Conservation (phyloP, 2,888 invertebrate genomes). For the Nebria brevicollis region DNA sequence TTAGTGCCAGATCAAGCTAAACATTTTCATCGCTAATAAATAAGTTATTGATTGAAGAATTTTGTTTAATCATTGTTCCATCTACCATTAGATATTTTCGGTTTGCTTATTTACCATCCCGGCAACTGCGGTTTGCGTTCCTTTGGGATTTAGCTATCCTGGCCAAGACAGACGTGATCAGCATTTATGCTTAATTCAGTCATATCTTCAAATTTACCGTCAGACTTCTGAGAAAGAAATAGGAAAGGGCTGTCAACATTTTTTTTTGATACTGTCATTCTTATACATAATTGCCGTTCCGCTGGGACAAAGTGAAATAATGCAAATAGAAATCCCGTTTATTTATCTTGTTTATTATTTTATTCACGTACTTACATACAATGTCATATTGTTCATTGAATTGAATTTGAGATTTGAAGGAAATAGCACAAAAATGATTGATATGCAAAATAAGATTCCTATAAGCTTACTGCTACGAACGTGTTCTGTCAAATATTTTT, state of each 20-base stretch:
- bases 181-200: slow-evolving; percentile 33
- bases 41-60: too few relatives aligned
- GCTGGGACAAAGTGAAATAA: not conserved
- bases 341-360: not conserved
- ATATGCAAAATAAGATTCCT: not conserved
- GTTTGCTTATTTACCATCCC: slow-evolving; percentile 2
- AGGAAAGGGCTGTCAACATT: slow-evolving; percentile 18
- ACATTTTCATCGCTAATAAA: too few relatives aligned
- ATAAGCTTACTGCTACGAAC: not conserved
- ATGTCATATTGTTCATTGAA: not conserved
- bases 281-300: slow-evolving; percentile 30
- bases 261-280: slow-evolving; percentile 41
- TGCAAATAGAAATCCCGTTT: not conserved
- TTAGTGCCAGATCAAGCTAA: too few relatives aligned
- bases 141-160: slow-evolving; percentile 1
- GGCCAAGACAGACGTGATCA: slow-evolving; percentile 29
- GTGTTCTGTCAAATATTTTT: not conserved
- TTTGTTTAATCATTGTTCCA: slow-evolving; percentile 26
- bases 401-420: not conserved
- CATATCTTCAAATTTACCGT: slow-evolving; percentile 9
- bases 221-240: not conserved
- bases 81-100: slow-evolving; percentile 10
- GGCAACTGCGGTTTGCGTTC: not conserved
- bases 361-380: not conserved
- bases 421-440: not conserved